Base-by-base conservation (phyloP, 2,888 invertebrate genomes). In the Ormyrus nitidulus region DNA sequence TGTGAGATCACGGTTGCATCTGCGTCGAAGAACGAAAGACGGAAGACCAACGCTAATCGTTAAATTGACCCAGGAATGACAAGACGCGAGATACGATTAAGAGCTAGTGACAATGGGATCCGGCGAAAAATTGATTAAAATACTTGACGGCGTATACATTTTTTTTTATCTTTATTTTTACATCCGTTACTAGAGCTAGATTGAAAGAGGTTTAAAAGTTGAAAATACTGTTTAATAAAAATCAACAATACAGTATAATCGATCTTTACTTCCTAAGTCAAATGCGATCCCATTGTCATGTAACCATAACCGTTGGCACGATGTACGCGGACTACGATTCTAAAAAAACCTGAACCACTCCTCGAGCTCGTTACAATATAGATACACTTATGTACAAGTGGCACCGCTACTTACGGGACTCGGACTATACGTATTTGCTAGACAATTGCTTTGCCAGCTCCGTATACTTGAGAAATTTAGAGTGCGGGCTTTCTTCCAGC, bases 371-470 rank as follows among this genome's bases (percentile, higher is more conserved):
- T 89, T 88, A 89, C 85, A 89, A 85, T 90, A 88, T 90, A 90
- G 88, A 89, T 91, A 90, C 90, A 91, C 85, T 88, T 90, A 90
- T 90, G 88, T 91, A 90, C 90, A 90, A 86, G 86, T 81, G 76
- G 88, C 91, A 89, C 91, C 91, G 92, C 92, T 91, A 89, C 88
- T 88, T 88, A 88, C 89, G 88, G 88, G 87, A 87, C 88, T 88
- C 90, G 89, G 89, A 92, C 94, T 95, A 97, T 93, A 96, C 96
- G 93, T 97, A 98, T 93, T 98, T 98, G 92, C 97, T 98, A 91
- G 98, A 98, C 91, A 99, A 93, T 92, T 99, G 98, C 92, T 98
- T 98, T 89, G 99, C 99, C 92, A 99, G 94, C 92, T 99, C 98
- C 90, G 98, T 98, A 92, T 99, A 99, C 93, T 98, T 98, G 86